These are phyloP conservation scores for Saguinus imperator DNA, from an alignment of 2,113 vertebrate genomes.

Conservation along the genomic window DNA sequence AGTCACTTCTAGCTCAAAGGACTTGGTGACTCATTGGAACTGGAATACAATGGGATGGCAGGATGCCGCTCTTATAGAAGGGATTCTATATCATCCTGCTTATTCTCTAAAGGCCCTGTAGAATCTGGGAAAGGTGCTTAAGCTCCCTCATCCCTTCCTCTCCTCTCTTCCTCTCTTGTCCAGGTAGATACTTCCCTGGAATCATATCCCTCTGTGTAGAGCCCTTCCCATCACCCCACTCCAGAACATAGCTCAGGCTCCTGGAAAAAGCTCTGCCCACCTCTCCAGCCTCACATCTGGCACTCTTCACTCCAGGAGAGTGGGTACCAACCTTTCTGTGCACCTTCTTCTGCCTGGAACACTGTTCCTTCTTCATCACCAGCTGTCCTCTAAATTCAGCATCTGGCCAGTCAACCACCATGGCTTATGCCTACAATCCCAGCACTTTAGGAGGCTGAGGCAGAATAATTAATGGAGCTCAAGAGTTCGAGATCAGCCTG, in stretches of 20 bases:
- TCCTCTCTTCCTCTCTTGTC: not conserved
- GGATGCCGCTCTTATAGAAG: not conserved
- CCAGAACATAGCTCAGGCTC: not conserved
- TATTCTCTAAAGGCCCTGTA: not conserved
- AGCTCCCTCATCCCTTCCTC: not conserved
- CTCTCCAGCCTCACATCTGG: not conserved
- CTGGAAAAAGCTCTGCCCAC: not conserved
- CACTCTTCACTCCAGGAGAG: not conserved
- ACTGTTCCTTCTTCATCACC: not conserved
- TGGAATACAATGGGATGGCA: not conserved
- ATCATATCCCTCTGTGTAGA: not conserved
- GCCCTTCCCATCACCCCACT: not conserved
- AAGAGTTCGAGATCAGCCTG: no score
- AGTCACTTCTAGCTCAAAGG: not conserved
- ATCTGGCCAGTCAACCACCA: no score
- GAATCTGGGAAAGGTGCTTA: not conserved
- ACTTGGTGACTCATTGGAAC: not conserved
- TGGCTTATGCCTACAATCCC: no score
- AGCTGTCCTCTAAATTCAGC: not conserved
- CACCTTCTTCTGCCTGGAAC: not conserved
- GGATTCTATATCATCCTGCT: not conserved
- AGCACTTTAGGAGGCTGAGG: no score
- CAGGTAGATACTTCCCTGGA: not conserved
- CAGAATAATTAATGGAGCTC: no score
- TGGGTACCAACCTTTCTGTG: not conserved